A percentile compares a stretch with the other conserved stretches of the same genome.
phyloP scores from a whole-genome alignment of 2,113 vertebrate genomes.

The Phocoena sinus region DNA sequence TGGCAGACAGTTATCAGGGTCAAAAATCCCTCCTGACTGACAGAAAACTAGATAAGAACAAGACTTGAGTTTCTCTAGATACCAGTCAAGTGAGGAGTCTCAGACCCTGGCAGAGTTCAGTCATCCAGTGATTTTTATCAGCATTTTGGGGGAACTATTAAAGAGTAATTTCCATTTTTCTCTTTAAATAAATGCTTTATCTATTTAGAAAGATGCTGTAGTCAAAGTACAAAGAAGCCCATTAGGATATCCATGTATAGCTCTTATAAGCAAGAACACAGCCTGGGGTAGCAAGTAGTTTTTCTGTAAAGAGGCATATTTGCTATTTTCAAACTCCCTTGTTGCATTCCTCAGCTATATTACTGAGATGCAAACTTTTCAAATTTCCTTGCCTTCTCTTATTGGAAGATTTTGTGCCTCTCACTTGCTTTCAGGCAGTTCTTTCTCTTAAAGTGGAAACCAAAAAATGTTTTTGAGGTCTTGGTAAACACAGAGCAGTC shows the following conservation, averaged over 20 bases:
- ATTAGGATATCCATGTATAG: background rate
- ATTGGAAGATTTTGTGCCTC: background rate
- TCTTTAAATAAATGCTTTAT: conserved; percentile 52
- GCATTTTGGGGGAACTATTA: background rate
- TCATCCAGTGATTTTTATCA: background rate
- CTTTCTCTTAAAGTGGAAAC: background rate
- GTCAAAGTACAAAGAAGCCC: background rate
- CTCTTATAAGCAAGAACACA: conserved; percentile 42
- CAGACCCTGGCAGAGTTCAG: background rate
- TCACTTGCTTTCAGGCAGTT: background rate
- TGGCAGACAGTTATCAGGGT: conserved; percentile 59
- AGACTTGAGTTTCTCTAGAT: conserved; percentile 10
- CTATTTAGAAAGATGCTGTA: conserved; percentile 15
- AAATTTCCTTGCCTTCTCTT: background rate
- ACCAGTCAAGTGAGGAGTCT: background rate
- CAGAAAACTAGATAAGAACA: conserved; percentile 66
- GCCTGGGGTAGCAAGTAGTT: background rate
- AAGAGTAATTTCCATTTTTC: conserved; percentile 42
- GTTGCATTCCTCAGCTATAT: background rate
- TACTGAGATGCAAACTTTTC: background rate
- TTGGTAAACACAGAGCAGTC: background rate
- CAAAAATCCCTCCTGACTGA: conserved; percentile 67
- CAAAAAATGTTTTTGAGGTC: background rate
- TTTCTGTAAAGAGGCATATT: conserved; percentile 21
- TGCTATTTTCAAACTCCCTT: background rate